A percentile compares a stretch with the other conserved stretches of the same genome.
These are phyloP conservation scores for Acanthosepion esculentum DNA, from an alignment of 2,888 invertebrate genomes.

Conservation along the genomic window DNA sequence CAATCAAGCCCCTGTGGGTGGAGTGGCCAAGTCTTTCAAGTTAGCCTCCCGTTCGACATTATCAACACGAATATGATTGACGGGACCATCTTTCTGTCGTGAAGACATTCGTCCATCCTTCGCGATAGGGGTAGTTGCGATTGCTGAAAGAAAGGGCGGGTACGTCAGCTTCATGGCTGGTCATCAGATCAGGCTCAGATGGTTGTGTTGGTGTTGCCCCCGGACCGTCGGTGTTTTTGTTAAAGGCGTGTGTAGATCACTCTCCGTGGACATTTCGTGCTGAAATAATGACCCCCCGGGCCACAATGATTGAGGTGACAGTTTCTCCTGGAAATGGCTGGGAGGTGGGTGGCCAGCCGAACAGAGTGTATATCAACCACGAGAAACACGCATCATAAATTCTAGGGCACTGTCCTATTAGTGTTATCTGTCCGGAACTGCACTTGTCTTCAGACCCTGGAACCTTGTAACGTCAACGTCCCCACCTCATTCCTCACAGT, in stretches of 20 bases:
- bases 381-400: slow-evolving; percentile 38
- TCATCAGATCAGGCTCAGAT: background rate
- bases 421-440: slow-evolving; percentile 38
- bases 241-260: slow-evolving; percentile 39
- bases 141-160: background rate
- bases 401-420: background rate
- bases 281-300: slow-evolving; percentile 24
- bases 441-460: background rate
- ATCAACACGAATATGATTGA: background rate
- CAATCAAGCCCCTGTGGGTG: background rate
- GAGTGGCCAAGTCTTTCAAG: background rate
- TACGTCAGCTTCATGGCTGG: background rate
- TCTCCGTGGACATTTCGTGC: background rate
- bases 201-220: background rate
- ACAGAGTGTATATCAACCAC: background rate
- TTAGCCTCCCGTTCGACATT: background rate
- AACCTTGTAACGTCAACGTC: background rate
- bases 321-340: slow-evolving; percentile 11
- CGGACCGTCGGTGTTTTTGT: slow-evolving; percentile 39
- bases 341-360: background rate
- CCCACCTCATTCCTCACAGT: background rate
- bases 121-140: background rate
- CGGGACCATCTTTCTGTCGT: slow-evolving; percentile 20
- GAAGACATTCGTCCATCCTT: background rate
- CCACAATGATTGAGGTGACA: slow-evolving; percentile 41